Evolutionary conservation across 2,888 invertebrate genomes (phyloP).

Genomic region (Ceramica pisi): DNA sequence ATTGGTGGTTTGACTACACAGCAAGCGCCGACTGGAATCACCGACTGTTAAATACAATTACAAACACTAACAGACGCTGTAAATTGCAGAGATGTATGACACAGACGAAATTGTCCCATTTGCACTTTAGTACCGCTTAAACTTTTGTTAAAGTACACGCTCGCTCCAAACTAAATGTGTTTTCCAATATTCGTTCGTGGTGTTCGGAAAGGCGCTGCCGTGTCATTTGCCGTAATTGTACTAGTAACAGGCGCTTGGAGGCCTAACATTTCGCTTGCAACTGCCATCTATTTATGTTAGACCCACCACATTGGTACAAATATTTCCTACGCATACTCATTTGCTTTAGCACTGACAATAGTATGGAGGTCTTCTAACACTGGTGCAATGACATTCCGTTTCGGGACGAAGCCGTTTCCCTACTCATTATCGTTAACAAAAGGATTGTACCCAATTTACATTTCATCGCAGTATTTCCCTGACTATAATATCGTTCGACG

Average conservation of each 20-base stretch:
- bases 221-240: slow-evolving; percentile 80
- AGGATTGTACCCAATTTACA: slow-evolving; percentile 82
- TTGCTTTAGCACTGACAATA: slow-evolving; percentile 55
- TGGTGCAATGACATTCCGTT: slow-evolving; percentile 71
- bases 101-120: slow-evolving; percentile 69
- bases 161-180: slow-evolving; percentile 66
- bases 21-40: slow-evolving; percentile 49
- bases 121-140: slow-evolving; percentile 67
- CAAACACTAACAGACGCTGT: slow-evolving; percentile 59
- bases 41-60: slow-evolving; percentile 64
- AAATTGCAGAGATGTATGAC: slow-evolving; percentile 68
- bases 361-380: slow-evolving; percentile 60
- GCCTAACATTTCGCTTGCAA: slow-evolving; percentile 73
- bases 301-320: slow-evolving; percentile 67
- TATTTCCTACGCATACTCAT: slow-evolving; percentile 59
- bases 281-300: slow-evolving; percentile 72
- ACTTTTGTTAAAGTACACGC: slow-evolving; percentile 66
- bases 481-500: slow-evolving; percentile 69
- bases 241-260: slow-evolving; percentile 78
- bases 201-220: slow-evolving; percentile 71
- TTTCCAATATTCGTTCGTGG: slow-evolving; percentile 67
- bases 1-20: slow-evolving; percentile 65
- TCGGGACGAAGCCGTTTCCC: slow-evolving; percentile 76
- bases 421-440: slow-evolving; percentile 83
- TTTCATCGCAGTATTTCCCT: slow-evolving; percentile 73